Conservation (phyloP, 1,140 invertebrate genomes). For the Listronotus oregonensis region DNA sequence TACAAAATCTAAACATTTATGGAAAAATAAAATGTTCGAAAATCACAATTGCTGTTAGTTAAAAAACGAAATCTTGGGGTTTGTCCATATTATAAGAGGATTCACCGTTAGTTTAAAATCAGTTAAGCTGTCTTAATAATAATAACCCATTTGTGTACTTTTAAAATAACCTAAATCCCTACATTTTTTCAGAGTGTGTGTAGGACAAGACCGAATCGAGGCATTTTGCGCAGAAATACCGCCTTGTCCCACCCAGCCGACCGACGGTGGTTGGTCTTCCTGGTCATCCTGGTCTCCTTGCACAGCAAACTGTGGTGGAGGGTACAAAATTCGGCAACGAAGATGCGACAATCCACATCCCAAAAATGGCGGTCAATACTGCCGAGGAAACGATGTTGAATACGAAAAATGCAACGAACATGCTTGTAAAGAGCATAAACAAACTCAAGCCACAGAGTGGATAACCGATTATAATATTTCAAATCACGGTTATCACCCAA, state of each 20-base stretch:
- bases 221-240: conserved; percentile 75
- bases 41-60: no score
- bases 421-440: conserved; percentile 69
- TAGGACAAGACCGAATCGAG: conserved; percentile 77
- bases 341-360: conserved; percentile 70
- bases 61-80: no score
- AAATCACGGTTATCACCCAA: conserved; percentile 50
- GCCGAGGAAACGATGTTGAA: conserved; percentile 69
- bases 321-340: conserved; percentile 55
- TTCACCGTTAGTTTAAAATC: no score
- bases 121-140: no score
- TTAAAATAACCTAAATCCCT: no score
- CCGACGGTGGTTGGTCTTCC: conserved; percentile 74
- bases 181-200: conserved; percentile 66
- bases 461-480: conserved; percentile 53
- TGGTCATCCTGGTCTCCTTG: conserved; percentile 77
- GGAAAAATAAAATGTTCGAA: no score
- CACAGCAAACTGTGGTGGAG: conserved; percentile 61
- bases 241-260: conserved; percentile 73
- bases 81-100: no score
- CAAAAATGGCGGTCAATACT: conserved; percentile 67
- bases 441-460: conserved; percentile 50
- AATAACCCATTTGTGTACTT: not conserved
- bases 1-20: no score
- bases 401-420: conserved; percentile 72